Evolutionary conservation across 2,113 vertebrate genomes (phyloP).

Genomic region (Steatornis caripensis): DNA sequence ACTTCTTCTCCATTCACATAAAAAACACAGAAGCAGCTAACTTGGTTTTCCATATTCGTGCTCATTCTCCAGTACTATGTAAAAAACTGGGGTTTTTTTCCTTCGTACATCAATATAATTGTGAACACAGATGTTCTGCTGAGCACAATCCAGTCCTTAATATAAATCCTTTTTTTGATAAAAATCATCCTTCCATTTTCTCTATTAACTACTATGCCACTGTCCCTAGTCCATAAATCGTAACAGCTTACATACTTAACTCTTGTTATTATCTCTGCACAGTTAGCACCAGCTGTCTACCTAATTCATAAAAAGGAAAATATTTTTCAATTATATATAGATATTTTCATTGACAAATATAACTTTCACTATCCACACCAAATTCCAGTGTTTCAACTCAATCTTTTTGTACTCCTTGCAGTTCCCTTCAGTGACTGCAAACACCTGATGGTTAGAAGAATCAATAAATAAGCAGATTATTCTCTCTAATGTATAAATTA

Average conservation of each 20-base stretch:
- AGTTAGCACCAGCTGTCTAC: conserved; percentile 14
- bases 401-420: not conserved
- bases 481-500: not conserved
- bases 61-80: not conserved
- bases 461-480: not conserved
- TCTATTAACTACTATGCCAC: not conserved
- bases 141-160: not conserved
- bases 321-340: not conserved
- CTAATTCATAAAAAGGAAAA: not conserved
- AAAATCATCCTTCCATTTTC: not conserved
- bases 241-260: conserved; percentile 27
- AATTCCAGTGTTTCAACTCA: not conserved
- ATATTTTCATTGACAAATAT: not conserved
- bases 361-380: not conserved
- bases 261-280: not conserved
- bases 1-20: not conserved
- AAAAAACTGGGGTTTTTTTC: not conserved
- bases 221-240: conserved; percentile 20
- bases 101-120: not conserved
- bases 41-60: not conserved
- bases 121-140: not conserved
- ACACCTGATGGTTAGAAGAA: not conserved
- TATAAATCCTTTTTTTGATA: not conserved
- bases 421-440: not conserved
- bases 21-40: not conserved